Evolutionary conservation across 2,888 invertebrate genomes (phyloP), one percentile per base, ranked within the genome.

Genomic region (Athripsodes cinereus): DNA sequence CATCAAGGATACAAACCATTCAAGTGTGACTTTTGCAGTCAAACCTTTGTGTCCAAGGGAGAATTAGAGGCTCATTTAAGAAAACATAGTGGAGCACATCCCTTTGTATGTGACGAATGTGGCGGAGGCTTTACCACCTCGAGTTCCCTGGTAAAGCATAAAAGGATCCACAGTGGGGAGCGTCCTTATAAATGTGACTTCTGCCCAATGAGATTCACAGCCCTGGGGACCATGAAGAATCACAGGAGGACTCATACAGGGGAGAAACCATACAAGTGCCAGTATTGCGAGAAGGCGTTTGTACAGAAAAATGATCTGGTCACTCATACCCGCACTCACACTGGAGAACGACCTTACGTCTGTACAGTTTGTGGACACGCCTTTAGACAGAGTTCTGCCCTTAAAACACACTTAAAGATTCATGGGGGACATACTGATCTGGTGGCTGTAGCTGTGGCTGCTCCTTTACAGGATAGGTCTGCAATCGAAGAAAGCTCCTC

Each of bases 81-180:
- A 0, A 82, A 79, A 48, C 83, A 83, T 68, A 81, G 78, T 6
- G 83, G 83, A 0, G 82, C 81, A 0, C 82, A 82, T 62, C 83
- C 83, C 0, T 83, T 81, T 64, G 72, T 78, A 0, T 83, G 83
- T 53, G 79, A 79, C 16, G 75, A 74, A 5, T 83, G 83, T 47
- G 73, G 75, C 0, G 72, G 77, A 10, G 75, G 77, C 0, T 84
- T 83, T 66, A 83, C 83, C 0, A 83, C 83, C 0, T 80, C 81
- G 11, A 80, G 80, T 48, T 81, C 83, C 0, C 64, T 84, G 18
- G 78, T 78, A 19, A 83, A 83, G 55, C 83, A 83, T 61, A 71
- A 77, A 1, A 71, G 83, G 0, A 80, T 76, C 5, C 83, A 83
- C 66, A 82, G 82, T 0, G 83, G 83, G 0, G 83, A 83, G 60